These are phyloP conservation scores for Pterobdella sp. DNA, from an alignment of 2,888 invertebrate genomes.

Conservation along the genomic window DNA sequence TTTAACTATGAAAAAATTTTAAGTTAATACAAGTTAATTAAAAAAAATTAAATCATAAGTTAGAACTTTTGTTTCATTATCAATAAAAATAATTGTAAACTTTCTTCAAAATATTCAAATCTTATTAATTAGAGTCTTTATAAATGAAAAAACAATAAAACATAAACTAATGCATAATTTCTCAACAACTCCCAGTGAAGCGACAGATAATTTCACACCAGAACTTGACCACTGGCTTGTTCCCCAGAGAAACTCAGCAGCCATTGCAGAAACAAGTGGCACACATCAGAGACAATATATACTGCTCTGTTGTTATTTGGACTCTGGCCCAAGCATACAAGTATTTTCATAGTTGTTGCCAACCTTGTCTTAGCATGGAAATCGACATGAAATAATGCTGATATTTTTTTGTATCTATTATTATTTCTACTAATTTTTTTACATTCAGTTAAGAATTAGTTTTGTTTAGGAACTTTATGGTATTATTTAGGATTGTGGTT, in stretches of 20 bases:
- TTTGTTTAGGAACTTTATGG: too few species aligned
- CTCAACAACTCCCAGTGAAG: slow-evolving; percentile 42
- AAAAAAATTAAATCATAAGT: neutral
- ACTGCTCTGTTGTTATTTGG: slow-evolving; percentile 93
- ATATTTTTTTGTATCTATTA: too few species aligned
- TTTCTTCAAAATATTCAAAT: neutral
- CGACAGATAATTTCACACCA: slow-evolving; percentile 76
- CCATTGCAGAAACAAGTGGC: slow-evolving; percentile 64
- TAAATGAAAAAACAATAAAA: too few species aligned
- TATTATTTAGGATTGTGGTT: too few species aligned
- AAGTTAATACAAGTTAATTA: neutral
- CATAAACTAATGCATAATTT: too few species aligned
- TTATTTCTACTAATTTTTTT: too few species aligned
- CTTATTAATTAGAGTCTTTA: neutral
- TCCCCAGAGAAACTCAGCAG: slow-evolving; percentile 63
- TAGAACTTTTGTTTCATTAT: neutral
- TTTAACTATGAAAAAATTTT: neutral
- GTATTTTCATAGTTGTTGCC: slow-evolving; percentile 50
- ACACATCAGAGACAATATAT: slow-evolving; percentile 82
- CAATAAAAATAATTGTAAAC: neutral
- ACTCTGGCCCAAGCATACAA: slow-evolving; percentile 90
- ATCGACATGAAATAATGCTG: too few species aligned
- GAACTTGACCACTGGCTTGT: slow-evolving; percentile 84
- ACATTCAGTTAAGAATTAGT: too few species aligned
- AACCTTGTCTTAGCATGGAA: too few species aligned